Percentiles rank a stretch among this genome's conserved stretches.
phyloP scores from a whole-genome alignment of 2,888 invertebrate species.

The Druceiella hillmani region DNA sequence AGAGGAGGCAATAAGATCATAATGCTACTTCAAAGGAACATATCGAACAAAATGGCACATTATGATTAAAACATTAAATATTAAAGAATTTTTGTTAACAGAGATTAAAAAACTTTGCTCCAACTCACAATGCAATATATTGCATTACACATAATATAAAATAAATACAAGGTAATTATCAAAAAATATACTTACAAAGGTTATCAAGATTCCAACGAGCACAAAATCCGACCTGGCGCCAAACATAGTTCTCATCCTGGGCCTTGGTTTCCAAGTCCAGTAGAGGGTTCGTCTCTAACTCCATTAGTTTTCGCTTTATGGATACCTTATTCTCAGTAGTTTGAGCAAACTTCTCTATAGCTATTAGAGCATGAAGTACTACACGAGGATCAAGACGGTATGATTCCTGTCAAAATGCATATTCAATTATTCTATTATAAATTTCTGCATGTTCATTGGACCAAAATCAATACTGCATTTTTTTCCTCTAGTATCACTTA shows the following conservation, averaged over 20 bases:
- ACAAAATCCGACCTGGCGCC: slow-evolving; percentile 88
- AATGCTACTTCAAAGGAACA: too few species aligned
- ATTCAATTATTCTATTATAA: too few species aligned
- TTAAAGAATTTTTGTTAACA: too few species aligned
- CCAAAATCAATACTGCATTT: too few species aligned
- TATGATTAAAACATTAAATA: too few species aligned
- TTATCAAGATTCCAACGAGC: slow-evolving; percentile 92
- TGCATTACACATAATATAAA: slow-evolving; percentile 12
- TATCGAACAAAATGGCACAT: too few species aligned
- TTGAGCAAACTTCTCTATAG: slow-evolving; percentile 89
- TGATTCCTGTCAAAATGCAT: too few species aligned
- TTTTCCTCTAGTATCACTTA: too few species aligned
- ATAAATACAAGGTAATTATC: neutral
- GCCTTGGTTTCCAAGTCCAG: slow-evolving; percentile 62
- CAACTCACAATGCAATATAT: slow-evolving; percentile 7
- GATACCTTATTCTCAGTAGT: slow-evolving; percentile 85
- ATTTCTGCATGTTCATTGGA: too few species aligned
- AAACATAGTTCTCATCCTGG: slow-evolving; percentile 55
- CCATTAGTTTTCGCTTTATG: slow-evolving; percentile 62
- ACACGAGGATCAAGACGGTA: slow-evolving; percentile 61
- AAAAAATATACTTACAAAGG: slow-evolving; percentile 58
- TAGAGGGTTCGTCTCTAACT: slow-evolving; percentile 60
- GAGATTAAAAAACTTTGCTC: too few species aligned
- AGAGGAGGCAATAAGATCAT: too few species aligned
- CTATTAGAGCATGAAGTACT: slow-evolving; percentile 80